phyloP scores from a whole-genome alignment of 2,113 vertebrate species.

The Myrmecophaga tridactyla region DNA sequence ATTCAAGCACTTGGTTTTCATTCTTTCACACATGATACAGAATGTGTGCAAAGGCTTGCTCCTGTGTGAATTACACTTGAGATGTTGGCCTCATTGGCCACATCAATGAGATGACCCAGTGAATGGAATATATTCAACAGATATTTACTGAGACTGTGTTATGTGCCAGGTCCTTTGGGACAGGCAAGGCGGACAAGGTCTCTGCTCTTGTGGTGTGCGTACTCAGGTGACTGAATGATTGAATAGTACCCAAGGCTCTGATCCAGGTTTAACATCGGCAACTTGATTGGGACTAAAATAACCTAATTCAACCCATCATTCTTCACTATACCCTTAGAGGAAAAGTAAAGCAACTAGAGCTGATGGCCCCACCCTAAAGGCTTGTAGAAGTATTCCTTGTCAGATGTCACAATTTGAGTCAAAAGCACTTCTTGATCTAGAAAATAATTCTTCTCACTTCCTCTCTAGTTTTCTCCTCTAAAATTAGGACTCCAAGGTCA shows the following conservation, averaged over 20 bases:
- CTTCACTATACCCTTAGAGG: neutral
- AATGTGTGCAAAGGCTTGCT: neutral
- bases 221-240: neutral
- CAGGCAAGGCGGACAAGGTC: neutral
- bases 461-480: neutral
- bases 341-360: neutral
- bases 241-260: neutral
- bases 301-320: neutral
- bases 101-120: neutral
- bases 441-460: conserved; percentile 1
- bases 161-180: neutral
- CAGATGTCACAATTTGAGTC: neutral
- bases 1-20: neutral
- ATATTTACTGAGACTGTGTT: neutral
- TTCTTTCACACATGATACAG: neutral
- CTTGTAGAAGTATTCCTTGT: neutral
- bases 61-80: neutral
- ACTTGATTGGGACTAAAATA: neutral
- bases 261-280: neutral
- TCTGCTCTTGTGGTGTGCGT: neutral
- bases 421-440: neutral
- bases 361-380: neutral
- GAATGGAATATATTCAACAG: neutral
- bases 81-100: neutral
- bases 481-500: neutral